Evolutionary conservation across 2,797 vertebrate species (phyloP).

Genomic region (Diplodus sargus): DNA sequence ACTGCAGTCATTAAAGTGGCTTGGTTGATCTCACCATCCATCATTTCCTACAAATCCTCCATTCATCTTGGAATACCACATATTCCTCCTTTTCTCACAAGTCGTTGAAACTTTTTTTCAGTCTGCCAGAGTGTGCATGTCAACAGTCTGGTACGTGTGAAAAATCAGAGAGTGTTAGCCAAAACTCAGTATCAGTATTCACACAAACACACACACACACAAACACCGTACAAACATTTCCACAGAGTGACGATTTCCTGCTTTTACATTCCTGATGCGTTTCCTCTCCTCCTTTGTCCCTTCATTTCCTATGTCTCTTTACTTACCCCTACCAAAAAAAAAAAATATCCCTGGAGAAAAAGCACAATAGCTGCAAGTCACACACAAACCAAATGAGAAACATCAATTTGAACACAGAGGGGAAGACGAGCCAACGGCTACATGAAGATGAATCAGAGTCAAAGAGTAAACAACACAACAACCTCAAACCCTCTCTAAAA

Average conservation of each 20-base stretch:
- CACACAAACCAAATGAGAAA: conserved; percentile 17
- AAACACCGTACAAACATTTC: background rate
- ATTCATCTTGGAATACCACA: conserved; percentile 23
- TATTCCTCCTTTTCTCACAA: conserved; percentile 13
- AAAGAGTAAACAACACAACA: conserved; percentile 33
- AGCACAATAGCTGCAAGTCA: background rate
- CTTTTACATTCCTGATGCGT: conserved; percentile 25
- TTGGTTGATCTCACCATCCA: background rate
- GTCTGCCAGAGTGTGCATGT: conserved; percentile 9
- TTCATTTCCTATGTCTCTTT: conserved; percentile 14
- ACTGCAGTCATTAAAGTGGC: conserved; percentile 4
- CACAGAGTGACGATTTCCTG: conserved; percentile 54
- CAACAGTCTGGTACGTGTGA: conserved; percentile 27
- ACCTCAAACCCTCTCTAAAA: conserved; percentile 31
- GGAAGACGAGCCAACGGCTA: conserved; percentile 1
- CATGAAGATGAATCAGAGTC: conserved; percentile 11
- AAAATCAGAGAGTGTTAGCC: background rate
- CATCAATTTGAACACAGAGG: background rate
- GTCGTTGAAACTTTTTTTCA: conserved; percentile 4
- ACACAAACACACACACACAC: background rate
- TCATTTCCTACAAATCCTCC: background rate
- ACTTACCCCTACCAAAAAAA: conserved; percentile 6
- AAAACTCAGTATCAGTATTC: conserved; percentile 9
- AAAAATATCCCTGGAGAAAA: background rate
- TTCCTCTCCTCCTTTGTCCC: conserved; percentile 39